phyloP scores from a whole-genome alignment of 2,888 invertebrate genomes.

The Lycia hirtaria region DNA sequence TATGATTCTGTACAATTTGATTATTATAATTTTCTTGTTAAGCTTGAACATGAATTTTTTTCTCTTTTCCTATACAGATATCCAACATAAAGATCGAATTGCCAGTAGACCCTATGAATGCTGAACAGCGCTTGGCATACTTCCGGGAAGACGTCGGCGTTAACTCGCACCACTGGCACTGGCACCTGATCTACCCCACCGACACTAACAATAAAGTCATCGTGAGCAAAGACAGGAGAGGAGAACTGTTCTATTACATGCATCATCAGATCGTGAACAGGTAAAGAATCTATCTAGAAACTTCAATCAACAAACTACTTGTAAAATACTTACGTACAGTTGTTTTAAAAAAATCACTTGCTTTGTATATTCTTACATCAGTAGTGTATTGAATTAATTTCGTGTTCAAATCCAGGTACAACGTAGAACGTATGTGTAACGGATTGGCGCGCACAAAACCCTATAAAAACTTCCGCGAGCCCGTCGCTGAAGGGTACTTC shows the following conservation, averaged over 20 bases:
- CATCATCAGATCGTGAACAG: constrained; percentile 89
- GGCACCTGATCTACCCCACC: constrained; percentile 95
- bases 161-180: constrained; percentile 96
- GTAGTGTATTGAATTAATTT: no score
- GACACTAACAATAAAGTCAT: constrained; percentile 86
- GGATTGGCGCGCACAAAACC: constrained; percentile 87
- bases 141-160: constrained; percentile 94
- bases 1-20: no score
- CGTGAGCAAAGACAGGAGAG: constrained; percentile 89
- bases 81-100: constrained; percentile 84
- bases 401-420: no score
- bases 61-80: constrained; percentile 67
- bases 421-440: constrained; percentile 91
- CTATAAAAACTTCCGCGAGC: constrained; percentile 87
- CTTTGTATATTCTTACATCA: no score
- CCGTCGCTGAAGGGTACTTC: constrained; percentile 93
- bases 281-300: constrained; percentile 57
- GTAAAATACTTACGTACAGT: no score
- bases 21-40: no score
- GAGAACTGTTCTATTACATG: constrained; percentile 93
- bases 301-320: not conserved
- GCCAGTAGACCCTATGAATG: constrained; percentile 89
- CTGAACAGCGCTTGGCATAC: constrained; percentile 92
- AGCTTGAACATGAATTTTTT: no score
- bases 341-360: no score